Percentiles rank a stretch among this genome's conserved stretches.
Evolutionary conservation across 2,797 vertebrate genomes (phyloP).

Genomic region (Protonibea diacanthus): DNA sequence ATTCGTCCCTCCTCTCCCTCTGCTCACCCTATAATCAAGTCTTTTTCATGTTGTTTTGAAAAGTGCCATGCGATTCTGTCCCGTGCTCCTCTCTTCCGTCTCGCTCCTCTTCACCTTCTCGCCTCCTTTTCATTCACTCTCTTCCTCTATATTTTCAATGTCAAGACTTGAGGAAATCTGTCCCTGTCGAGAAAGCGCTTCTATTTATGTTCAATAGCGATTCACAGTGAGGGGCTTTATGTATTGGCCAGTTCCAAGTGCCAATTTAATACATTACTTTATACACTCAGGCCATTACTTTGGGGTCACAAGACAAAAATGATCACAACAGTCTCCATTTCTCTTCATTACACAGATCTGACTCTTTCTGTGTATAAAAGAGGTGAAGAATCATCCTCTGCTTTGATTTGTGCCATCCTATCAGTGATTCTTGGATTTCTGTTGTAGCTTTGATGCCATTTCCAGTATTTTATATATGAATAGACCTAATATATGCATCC

Average conservation of each 20-base stretch:
- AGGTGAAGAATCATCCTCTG: conserved; percentile 25
- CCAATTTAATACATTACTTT: conserved; percentile 61
- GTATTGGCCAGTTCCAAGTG: conserved; percentile 29
- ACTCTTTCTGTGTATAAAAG: conserved; percentile 57
- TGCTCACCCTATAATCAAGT: conserved; percentile 72
- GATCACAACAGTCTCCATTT: conserved; percentile 66
- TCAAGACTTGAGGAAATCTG: conserved; percentile 40
- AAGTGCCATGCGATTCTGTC: conserved; percentile 54
- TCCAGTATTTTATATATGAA: conserved; percentile 47
- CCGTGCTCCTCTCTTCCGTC: conserved; percentile 34
- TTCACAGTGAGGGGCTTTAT: conserved; percentile 40
- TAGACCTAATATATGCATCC: conserved; percentile 40
- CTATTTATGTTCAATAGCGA: conserved; percentile 48
- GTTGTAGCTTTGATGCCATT: conserved; percentile 58
- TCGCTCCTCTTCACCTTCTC: conserved; percentile 50
- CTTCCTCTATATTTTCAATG: conserved; percentile 37
- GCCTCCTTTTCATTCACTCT: conserved; percentile 41
- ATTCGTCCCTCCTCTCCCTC: conserved; percentile 61
- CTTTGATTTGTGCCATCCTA: conserved; percentile 55
- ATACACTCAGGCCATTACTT: conserved; percentile 55
- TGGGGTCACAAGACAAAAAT: conserved; percentile 63
- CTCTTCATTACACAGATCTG: conserved; percentile 65
- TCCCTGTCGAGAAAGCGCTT: conserved; percentile 24
- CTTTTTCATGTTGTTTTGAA: conserved; percentile 73
- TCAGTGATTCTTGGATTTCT: conserved; percentile 47